phyloP scores from a whole-genome alignment of 2,888 invertebrate species.

The Rhopalosiphum nymphaeae region DNA sequence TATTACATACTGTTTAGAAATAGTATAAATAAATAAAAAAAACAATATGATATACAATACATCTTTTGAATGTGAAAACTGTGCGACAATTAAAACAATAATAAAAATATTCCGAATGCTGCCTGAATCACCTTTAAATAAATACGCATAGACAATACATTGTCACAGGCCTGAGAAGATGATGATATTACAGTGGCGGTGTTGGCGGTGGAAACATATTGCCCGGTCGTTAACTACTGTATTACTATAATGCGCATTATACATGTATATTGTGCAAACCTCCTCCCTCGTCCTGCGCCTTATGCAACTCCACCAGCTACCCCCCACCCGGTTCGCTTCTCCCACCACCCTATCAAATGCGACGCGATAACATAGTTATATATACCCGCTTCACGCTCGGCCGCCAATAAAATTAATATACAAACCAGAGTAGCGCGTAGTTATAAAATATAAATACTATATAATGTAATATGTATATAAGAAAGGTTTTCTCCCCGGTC shows the following conservation, averaged over 20 bases:
- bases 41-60: neutral
- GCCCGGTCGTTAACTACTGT: slow-evolving; percentile 52
- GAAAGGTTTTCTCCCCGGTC: slow-evolving; percentile 43
- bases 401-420: slow-evolving; percentile 65
- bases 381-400: slow-evolving; percentile 62
- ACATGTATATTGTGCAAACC: neutral
- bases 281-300: neutral
- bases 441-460: neutral
- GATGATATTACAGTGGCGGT: neutral
- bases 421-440: slow-evolving; percentile 30
- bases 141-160: neutral
- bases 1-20: neutral
- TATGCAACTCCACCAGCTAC: neutral
- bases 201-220: slow-evolving; percentile 41
- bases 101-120: neutral
- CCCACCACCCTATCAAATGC: neutral
- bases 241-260: neutral
- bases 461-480: neutral
- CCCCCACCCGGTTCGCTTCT: neutral
- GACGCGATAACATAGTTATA: slow-evolving; percentile 37
- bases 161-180: neutral
- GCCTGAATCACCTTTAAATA: neutral
- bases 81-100: neutral
- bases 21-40: neutral
- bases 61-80: neutral